These are phyloP conservation scores for Hyperoplus immaculatus DNA, from an alignment of 2,797 vertebrate genomes.

Conservation along the genomic window DNA sequence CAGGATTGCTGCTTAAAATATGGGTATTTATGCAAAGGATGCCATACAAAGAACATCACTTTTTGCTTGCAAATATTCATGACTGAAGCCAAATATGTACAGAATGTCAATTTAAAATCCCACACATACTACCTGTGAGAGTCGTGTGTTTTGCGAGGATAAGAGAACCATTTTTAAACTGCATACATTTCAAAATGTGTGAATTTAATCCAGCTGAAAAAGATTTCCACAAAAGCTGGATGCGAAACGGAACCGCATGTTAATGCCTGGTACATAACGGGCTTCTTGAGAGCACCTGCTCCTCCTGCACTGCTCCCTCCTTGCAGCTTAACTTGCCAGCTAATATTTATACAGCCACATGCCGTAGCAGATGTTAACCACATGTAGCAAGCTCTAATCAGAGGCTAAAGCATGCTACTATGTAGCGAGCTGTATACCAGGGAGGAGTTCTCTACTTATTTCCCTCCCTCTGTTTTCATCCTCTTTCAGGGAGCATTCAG, in stretches of 20 bases:
- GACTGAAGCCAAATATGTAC: neutral
- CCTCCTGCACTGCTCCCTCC: slow-evolving; percentile 23
- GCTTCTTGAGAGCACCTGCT: slow-evolving; percentile 41
- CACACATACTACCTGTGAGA: neutral
- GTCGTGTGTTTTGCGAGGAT: slow-evolving; percentile 11
- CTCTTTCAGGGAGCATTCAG: slow-evolving; percentile 44
- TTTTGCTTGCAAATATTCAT: neutral
- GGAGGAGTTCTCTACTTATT: slow-evolving; percentile 21
- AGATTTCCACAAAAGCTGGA: slow-evolving; percentile 30
- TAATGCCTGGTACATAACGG: slow-evolving; percentile 6
- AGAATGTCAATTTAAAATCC: neutral
- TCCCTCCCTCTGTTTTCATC: slow-evolving; percentile 31
- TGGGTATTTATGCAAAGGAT: neutral
- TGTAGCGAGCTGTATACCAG: slow-evolving; percentile 32
- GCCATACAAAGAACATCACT: neutral
- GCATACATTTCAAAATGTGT: slow-evolving; percentile 16
- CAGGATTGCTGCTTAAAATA: neutral
- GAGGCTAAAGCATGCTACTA: slow-evolving; percentile 32
- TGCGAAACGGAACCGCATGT: neutral
- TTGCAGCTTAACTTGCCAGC: slow-evolving; percentile 33
- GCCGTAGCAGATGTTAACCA: slow-evolving; percentile 68
- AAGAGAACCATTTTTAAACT: neutral
- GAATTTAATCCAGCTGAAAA: slow-evolving; percentile 32
- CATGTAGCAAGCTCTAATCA: slow-evolving; percentile 57
- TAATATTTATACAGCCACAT: slow-evolving; percentile 64